Evolutionary conservation across 2,888 invertebrate species (phyloP), one percentile per base, ranked within the genome.

Genomic region (Tricholauxania praeusta): DNA sequence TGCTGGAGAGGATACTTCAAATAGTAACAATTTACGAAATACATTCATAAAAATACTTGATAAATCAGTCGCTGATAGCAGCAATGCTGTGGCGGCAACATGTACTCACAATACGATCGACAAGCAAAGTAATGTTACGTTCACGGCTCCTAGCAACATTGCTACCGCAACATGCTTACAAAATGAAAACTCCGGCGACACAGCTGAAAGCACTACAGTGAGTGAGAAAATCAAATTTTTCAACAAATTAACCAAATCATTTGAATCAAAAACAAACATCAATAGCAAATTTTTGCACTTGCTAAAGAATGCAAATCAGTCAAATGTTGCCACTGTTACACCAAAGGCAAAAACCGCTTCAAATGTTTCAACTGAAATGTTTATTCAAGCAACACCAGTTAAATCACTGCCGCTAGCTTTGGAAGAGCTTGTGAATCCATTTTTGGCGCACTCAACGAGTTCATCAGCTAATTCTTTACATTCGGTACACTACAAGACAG

Each of bases 141-240:
- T n/a, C n/a, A n/a, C n/a, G n/a, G n/a, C n/a, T n/a, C 19, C 12
- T 19, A 19, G 28, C 17, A 39, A 39, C 10, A 39, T 39, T 10
- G 39, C 39, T 4, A 1, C 39, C 10, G 39, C 10, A 39, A 39
- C 39, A 10, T 39, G 1, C 8, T 39, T 39, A 59, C 59, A 28
- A n/a, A 59, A 22, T 59, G 17, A 19, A 14, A 28, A 4, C 12
- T 6, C 4, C 19, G 28, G 1, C 19, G 19, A 28, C 12, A 10
- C 8, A 10, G n/a, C 17, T 15, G n/a, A 53, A 19, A 53, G 8
- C 1, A 12, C 39, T 19, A 32, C 64, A 6, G 82, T 82, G 49
- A 78, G 77, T 67, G 80, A 80, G 55, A 80, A 80, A 78, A 82
- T 82, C 74, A 77, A 78, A 74, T 82, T 81, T 72, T 82, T 82